A percentile compares a stretch with the other conserved stretches of the same genome.
Conservation (phyloP, 2,113 vertebrate genomes). For the Picathartes gymnocephalus region DNA sequence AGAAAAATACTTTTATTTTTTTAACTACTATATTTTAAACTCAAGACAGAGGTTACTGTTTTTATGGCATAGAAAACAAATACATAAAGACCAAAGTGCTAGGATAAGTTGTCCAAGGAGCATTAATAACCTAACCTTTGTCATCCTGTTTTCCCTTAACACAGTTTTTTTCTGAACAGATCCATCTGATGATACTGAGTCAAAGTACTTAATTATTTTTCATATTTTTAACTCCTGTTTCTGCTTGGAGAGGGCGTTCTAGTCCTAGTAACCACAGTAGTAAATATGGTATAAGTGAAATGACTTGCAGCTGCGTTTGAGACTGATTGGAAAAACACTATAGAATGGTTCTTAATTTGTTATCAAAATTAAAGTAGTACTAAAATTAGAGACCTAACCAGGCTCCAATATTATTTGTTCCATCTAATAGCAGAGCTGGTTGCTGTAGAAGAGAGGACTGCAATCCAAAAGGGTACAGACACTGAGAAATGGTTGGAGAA, state of each 20-base stretch:
- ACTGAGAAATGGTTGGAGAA: not conserved
- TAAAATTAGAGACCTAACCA: not conserved
- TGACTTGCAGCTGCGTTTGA: not conserved
- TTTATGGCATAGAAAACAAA: not conserved
- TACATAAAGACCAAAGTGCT: not conserved
- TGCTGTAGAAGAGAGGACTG: not conserved
- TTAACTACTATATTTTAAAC: not conserved
- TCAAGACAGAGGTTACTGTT: not conserved
- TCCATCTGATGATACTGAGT: not conserved
- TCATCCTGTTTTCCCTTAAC: not conserved
- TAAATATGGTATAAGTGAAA: not conserved
- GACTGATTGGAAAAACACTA: not conserved
- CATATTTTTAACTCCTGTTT: not conserved
- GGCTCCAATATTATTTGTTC: not conserved
- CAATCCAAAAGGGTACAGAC: not conserved
- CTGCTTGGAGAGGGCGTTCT: not conserved
- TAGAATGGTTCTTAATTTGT: not conserved
- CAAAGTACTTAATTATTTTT: not conserved
- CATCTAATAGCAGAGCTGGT: not conserved
- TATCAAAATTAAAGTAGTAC: not conserved
- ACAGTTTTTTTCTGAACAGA: not conserved
- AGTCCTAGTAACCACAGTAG: not conserved
- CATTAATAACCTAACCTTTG: not conserved
- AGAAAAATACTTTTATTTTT: not conserved
- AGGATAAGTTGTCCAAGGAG: not conserved